A percentile compares a stretch with the other conserved stretches of the same genome.
phyloP scores from a whole-genome alignment of 2,888 invertebrate genomes.

The Helleia helle region DNA sequence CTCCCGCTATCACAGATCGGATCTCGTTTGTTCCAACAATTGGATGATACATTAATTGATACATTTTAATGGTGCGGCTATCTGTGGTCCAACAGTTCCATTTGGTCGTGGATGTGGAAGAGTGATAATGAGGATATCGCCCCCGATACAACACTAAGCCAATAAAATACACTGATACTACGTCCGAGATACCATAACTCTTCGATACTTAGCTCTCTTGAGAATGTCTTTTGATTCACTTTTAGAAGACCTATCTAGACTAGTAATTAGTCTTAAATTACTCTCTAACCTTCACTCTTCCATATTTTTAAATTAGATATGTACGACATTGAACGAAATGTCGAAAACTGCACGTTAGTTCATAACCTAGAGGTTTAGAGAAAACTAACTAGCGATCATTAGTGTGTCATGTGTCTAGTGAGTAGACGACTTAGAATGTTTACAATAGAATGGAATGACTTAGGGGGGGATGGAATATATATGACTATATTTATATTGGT shows the following conservation, averaged over 20 bases:
- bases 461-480: constrained; percentile 50
- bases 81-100: constrained; percentile 52
- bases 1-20: constrained; percentile 13
- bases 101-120: constrained; percentile 69
- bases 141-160: not conserved
- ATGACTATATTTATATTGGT: constrained; percentile 22
- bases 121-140: constrained; percentile 43
- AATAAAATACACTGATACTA: constrained; percentile 1
- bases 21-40: constrained; percentile 16
- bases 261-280: constrained; percentile 41
- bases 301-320: constrained; percentile 56
- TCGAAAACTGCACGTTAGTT: constrained; percentile 57
- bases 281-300: constrained; percentile 68
- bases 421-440: constrained; percentile 29
- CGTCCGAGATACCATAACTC: constrained; percentile 13
- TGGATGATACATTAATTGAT: constrained; percentile 14
- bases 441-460: constrained; percentile 50
- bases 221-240: constrained; percentile 23
- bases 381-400: constrained; percentile 41
- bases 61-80: constrained; percentile 50
- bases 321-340: constrained; percentile 31
- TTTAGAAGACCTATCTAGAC: constrained; percentile 33
- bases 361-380: constrained; percentile 41
- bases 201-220: constrained; percentile 20
- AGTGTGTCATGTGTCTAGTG: constrained; percentile 55